phyloP scores from a whole-genome alignment of 2,888 invertebrate genomes.

The Eristalinus aeneus region DNA sequence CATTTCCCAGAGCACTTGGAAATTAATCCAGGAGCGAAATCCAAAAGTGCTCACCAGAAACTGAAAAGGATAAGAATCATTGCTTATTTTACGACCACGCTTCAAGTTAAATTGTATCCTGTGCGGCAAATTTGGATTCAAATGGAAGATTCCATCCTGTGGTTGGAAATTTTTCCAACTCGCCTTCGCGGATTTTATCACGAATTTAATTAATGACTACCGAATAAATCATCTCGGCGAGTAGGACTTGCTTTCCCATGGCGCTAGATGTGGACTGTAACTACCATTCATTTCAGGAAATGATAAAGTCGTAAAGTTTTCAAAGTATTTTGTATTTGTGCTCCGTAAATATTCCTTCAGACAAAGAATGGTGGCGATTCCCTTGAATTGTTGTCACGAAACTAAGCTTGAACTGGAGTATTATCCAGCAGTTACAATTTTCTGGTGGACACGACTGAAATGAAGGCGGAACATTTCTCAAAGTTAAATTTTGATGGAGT shows the following conservation, averaged over 20 bases:
- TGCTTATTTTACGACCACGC: slow-evolving; percentile 16
- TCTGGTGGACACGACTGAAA: background rate
- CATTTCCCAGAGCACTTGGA: slow-evolving; percentile 15
- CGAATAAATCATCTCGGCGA: slow-evolving; percentile 17
- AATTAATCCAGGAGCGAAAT: slow-evolving; percentile 35
- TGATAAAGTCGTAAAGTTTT: slow-evolving; percentile 21
- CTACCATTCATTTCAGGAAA: background rate
- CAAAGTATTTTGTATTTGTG: background rate
- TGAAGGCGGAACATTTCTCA: background rate
- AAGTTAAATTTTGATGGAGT: background rate
- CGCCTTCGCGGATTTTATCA: background rate
- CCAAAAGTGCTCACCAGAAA: slow-evolving; percentile 13
- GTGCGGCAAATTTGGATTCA: slow-evolving; percentile 1
- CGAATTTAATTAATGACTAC: slow-evolving; percentile 32
- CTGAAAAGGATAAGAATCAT: slow-evolving; percentile 30
- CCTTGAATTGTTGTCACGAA: background rate
- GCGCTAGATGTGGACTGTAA: background rate
- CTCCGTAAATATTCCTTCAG: background rate
- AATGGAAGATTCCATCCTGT: slow-evolving; percentile 20
- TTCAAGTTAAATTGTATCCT: slow-evolving; percentile 9
- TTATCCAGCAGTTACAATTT: background rate
- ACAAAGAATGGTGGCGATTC: background rate
- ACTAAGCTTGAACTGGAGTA: background rate
- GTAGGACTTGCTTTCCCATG: background rate
- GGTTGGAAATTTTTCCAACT: slow-evolving; percentile 3